Percentiles rank a stretch among this genome's conserved stretches.
These are phyloP conservation scores for Nesoenas mayeri DNA, from an alignment of 2,113 vertebrate genomes.

Conservation along the genomic window DNA sequence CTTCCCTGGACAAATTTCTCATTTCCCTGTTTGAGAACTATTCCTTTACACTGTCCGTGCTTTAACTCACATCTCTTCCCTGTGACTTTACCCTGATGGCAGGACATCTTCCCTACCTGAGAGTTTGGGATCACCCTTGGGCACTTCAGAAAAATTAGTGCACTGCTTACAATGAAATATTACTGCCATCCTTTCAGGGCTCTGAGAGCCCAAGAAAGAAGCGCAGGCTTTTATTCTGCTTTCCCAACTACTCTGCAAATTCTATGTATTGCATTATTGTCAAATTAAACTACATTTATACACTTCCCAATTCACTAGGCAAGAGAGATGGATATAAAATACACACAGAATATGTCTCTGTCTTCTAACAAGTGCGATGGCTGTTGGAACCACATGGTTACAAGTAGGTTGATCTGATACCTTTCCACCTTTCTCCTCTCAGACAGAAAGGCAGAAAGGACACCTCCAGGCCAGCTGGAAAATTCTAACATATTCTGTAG, in stretches of 20 bases:
- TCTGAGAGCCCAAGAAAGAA: not conserved
- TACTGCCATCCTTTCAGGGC: not conserved
- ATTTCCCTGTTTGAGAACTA: not conserved
- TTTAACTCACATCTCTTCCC: not conserved
- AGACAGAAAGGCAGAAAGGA: not conserved
- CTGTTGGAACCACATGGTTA: not conserved
- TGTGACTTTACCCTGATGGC: not conserved
- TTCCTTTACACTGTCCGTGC: too few species aligned
- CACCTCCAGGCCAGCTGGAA: not conserved
- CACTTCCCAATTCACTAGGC: not conserved
- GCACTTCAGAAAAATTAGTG: not conserved
- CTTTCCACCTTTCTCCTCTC: not conserved
- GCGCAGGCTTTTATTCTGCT: not conserved
- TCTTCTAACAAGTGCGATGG: fast-evolving
- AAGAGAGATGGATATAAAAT: not conserved
- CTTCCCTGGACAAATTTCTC: not conserved
- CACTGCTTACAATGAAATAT: not conserved
- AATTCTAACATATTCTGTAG: not conserved
- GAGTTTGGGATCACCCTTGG: not conserved
- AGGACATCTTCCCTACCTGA: not conserved
- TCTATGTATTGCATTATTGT: not conserved
- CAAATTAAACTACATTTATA: not conserved
- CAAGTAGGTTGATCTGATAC: not conserved
- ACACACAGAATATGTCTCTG: not conserved
- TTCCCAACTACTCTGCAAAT: not conserved